Percentiles rank a stretch among this genome's conserved stretches.
phyloP scores from a whole-genome alignment of 2,888 invertebrate genomes.

The Druceiella hillmani region DNA sequence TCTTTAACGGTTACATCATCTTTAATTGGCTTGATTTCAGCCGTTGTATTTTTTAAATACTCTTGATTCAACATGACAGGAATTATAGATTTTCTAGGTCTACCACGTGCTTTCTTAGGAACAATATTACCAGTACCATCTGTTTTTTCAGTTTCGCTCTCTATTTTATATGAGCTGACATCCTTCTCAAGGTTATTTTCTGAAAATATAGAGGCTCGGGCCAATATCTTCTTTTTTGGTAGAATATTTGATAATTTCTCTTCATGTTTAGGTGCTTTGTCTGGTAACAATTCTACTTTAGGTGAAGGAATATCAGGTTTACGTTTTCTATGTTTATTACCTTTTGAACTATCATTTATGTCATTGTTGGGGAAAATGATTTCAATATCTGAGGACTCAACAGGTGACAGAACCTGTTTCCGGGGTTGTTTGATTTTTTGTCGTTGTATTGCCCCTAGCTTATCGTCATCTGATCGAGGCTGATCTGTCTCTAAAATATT shows the following conservation, averaged over 20 bases:
- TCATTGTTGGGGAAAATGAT: conserved; percentile 42
- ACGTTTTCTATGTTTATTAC: conserved; percentile 29
- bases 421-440: conserved; percentile 44
- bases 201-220: neutral
- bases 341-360: conserved; percentile 36
- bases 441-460: too few species aligned
- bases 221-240: conserved; percentile 2
- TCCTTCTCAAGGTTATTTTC: too few species aligned
- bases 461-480: too few species aligned
- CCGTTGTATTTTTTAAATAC: too few species aligned
- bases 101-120: conserved; percentile 44
- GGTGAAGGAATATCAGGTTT: neutral
- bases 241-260: neutral
- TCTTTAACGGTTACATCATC: conserved; percentile 31
- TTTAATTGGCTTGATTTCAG: conserved; percentile 22
- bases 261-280: neutral
- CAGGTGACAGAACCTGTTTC: conserved; percentile 47
- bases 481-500: too few species aligned
- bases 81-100: conserved; percentile 35
- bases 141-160: too few species aligned
- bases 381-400: conserved; percentile 42
- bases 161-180: too few species aligned
- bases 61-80: conserved; percentile 31
- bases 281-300: neutral
- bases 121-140: too few species aligned